Conservation (phyloP, 2,888 invertebrate species). For the Acronicta leporina region DNA sequence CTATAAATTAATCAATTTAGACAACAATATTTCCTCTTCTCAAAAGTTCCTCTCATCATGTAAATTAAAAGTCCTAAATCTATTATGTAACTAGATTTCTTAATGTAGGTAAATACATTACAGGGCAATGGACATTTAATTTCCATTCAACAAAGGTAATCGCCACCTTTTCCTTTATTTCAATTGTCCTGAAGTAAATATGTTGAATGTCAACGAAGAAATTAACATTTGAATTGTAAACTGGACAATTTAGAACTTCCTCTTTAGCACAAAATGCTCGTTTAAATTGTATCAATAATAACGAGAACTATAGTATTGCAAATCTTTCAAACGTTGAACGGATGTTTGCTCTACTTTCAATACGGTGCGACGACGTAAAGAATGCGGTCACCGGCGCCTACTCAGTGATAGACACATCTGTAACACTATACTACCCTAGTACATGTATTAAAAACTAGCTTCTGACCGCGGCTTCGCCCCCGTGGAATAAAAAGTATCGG, state of each 20-base stretch:
- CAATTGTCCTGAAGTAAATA: slow-evolving; percentile 28
- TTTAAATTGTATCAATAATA: slow-evolving; percentile 51
- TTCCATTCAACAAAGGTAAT: slow-evolving; percentile 36
- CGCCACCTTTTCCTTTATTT: slow-evolving; percentile 13
- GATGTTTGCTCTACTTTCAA: slow-evolving; percentile 81
- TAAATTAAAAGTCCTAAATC: slow-evolving; percentile 8
- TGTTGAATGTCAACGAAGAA: slow-evolving; percentile 28
- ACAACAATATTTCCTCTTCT: no score
- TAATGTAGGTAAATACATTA: background rate
- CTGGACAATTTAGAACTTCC: slow-evolving; percentile 16
- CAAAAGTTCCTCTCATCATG: no score
- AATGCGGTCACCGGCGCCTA: slow-evolving; percentile 83
- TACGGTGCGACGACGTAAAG: slow-evolving; percentile 70
- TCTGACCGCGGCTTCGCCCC: no score
- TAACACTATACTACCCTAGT: slow-evolving; percentile 64
- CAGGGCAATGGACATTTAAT: slow-evolving; percentile 12
- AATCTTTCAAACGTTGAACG: slow-evolving; percentile 73
- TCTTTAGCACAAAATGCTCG: slow-evolving; percentile 7
- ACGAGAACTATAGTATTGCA: slow-evolving; percentile 65
- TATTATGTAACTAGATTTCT: slow-evolving; percentile 29
- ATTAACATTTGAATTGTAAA: slow-evolving; percentile 43
- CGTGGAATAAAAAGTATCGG: no score
- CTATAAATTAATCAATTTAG: no score
- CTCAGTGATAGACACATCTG: slow-evolving; percentile 58
- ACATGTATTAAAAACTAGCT: slow-evolving; percentile 45